A percentile compares a stretch with the other conserved stretches of the same genome.
phyloP scores from a whole-genome alignment of 2,113 vertebrate species.

The Serinus canaria region DNA sequence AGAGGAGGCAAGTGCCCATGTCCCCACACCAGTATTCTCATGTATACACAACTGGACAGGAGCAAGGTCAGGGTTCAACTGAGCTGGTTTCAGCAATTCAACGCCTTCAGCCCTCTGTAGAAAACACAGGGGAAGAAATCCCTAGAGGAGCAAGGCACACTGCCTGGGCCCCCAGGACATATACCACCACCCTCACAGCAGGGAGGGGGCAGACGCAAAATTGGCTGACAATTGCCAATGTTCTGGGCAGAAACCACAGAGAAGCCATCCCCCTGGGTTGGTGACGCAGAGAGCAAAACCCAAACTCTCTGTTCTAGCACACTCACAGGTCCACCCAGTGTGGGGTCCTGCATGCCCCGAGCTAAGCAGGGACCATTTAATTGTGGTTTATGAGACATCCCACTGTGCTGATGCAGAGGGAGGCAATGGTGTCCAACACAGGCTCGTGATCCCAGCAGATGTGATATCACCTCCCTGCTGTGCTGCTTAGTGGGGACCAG shows the following conservation, averaged over 20 bases:
- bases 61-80: neutral
- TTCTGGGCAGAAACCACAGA: neutral
- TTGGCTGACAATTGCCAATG: neutral
- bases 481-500: neutral
- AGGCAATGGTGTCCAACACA: neutral
- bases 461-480: neutral
- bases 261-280: neutral
- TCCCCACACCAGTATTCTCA: neutral
- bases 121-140: neutral
- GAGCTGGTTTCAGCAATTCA: neutral
- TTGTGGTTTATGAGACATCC: neutral
- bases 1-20: neutral
- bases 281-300: neutral
- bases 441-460: neutral
- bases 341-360: neutral
- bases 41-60: neutral
- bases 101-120: neutral
- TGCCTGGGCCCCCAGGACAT: neutral
- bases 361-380: neutral
- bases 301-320: neutral
- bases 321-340: rapidly evolving
- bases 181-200: neutral
- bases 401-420: neutral
- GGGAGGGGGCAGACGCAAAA: neutral
- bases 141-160: neutral